phyloP scores from a whole-genome alignment of 2,113 vertebrate genomes.

The Bambusicola thoracicus region DNA sequence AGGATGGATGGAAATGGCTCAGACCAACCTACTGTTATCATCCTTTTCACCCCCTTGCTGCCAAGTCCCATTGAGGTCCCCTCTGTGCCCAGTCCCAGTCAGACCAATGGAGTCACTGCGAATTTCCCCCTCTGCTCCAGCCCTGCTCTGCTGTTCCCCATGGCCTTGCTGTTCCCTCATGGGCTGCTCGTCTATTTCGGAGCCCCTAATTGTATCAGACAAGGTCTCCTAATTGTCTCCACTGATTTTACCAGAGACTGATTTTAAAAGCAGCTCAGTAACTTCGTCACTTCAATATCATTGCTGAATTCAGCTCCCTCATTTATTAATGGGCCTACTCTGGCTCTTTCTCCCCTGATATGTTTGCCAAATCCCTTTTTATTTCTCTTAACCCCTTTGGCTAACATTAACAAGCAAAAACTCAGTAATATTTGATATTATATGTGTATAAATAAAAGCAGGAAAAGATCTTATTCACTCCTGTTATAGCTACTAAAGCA shows the following conservation, averaged over 20 bases:
- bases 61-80: background rate
- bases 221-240: conserved; percentile 42
- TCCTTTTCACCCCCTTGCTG: background rate
- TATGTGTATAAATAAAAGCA: conserved; percentile 64
- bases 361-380: conserved; percentile 36
- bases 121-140: background rate
- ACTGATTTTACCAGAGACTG: conserved; percentile 45
- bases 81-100: background rate
- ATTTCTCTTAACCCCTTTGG: conserved; percentile 50
- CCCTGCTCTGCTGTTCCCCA: background rate
- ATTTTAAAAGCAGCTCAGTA: conserved; percentile 46
- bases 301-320: conserved; percentile 25
- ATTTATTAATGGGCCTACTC: conserved; percentile 34
- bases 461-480: conserved; percentile 55
- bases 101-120: background rate
- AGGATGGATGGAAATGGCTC: background rate
- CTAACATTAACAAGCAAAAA: conserved; percentile 66
- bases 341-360: conserved; percentile 37
- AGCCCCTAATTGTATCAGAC: conserved; percentile 29
- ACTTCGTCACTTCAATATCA: conserved; percentile 27
- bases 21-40: background rate
- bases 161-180: conserved; percentile 3
- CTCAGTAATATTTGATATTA: conserved; percentile 64
- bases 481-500: conserved; percentile 52
- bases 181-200: conserved; percentile 45